Conservation (phyloP, 2,888 invertebrate genomes). For the Agelastica alni region DNA sequence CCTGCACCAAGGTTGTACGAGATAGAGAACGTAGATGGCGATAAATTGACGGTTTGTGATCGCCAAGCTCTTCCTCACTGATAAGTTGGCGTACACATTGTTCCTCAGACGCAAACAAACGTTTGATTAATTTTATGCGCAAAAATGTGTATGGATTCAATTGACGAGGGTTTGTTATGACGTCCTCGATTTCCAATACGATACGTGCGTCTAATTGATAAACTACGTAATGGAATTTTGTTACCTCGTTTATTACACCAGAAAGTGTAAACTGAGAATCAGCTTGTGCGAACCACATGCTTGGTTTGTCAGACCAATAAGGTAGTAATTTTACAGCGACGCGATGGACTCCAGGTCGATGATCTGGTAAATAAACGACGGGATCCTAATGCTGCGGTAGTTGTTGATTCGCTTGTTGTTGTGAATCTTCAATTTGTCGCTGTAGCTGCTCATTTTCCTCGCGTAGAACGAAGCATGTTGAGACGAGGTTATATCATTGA, state of each 20-base stretch:
- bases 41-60: neutral
- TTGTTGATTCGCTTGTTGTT: neutral
- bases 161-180: neutral
- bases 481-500: neutral
- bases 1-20: neutral
- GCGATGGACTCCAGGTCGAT: neutral
- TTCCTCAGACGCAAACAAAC: neutral
- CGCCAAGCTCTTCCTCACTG: neutral
- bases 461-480: neutral
- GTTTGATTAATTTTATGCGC: no score
- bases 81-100: neutral
- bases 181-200: no score
- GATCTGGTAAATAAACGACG: neutral
- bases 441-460: neutral
- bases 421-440: neutral
- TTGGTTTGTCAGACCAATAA: neutral
- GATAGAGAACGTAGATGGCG: neutral
- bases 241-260: no score
- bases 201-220: no score
- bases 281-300: neutral
- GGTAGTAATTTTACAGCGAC: no score
- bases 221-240: neutral
- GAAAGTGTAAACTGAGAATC: neutral
- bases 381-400: neutral
- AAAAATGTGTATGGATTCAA: neutral